phyloP scores from a whole-genome alignment of 2,888 invertebrate species.

The Scaptomyza reducta region DNA sequence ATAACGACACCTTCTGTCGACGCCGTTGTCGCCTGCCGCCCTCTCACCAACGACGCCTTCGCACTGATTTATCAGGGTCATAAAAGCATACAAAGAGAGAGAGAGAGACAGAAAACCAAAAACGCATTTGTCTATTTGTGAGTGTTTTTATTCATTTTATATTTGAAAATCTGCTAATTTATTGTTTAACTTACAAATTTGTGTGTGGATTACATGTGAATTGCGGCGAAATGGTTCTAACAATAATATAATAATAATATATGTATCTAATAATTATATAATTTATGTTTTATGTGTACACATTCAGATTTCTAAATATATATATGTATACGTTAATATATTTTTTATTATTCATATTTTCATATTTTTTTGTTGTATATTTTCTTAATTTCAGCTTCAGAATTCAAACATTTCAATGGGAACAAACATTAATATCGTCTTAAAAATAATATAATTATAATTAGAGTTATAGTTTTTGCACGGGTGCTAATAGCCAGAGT shows the following conservation, averaged over 20 bases:
- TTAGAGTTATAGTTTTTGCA: constrained; percentile 50
- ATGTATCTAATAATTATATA: constrained; percentile 47
- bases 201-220: constrained; percentile 54
- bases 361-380: constrained; percentile 42
- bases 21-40: constrained; percentile 29
- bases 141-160: constrained; percentile 32
- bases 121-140: constrained; percentile 52
- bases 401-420: constrained; percentile 39
- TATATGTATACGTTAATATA: constrained; percentile 32
- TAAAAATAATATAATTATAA: constrained; percentile 49
- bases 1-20: constrained; percentile 60
- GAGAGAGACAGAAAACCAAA: constrained; percentile 8
- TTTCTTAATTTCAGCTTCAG: constrained; percentile 41
- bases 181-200: constrained; percentile 57
- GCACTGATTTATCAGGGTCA: constrained; percentile 58
- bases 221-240: constrained; percentile 50
- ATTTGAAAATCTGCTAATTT: constrained; percentile 69
- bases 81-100: constrained; percentile 24
- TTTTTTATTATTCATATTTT: constrained; percentile 26
- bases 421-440: constrained; percentile 58
- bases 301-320: constrained; percentile 64
- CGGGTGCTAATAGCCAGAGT: constrained; percentile 28
- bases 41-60: not conserved
- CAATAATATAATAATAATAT: constrained; percentile 49
- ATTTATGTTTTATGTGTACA: constrained; percentile 54